Conservation (phyloP, 2,888 invertebrate species). For the Leptopilina syphax region DNA sequence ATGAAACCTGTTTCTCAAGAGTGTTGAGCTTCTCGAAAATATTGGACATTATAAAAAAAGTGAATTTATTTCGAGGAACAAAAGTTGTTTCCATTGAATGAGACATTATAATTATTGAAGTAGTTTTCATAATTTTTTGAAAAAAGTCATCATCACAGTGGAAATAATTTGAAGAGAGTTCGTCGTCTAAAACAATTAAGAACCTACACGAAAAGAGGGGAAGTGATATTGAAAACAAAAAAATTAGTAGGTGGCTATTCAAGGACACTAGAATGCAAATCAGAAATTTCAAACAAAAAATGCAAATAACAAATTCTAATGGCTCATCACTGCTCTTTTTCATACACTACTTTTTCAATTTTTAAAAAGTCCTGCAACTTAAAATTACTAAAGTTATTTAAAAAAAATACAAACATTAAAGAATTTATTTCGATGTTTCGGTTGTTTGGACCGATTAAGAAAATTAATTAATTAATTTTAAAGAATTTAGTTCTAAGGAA, state of each 20-base stretch:
- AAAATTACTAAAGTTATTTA: no score
- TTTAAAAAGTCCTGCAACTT: no score
- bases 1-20: constrained; percentile 1
- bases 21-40: not conserved
- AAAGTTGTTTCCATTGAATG: not conserved
- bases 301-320: no score
- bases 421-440: no score
- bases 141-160: not conserved
- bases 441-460: no score
- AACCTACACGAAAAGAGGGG: constrained; percentile 53
- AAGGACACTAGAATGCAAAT: constrained; percentile 46
- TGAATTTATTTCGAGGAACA: constrained; percentile 13
- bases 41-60: not conserved
- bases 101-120: constrained; percentile 5
- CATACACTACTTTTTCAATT: no score
- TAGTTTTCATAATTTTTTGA: not conserved
- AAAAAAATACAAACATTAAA: no score
- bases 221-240: constrained; percentile 1
- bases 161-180: constrained; percentile 36
- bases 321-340: no score
- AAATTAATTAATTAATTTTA: no score
- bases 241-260: constrained; percentile 60
- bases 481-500: no score
- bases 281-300: constrained; percentile 11
- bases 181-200: constrained; percentile 52